Percentiles rank a stretch among this genome's conserved stretches.
phyloP scores from a whole-genome alignment of 2,888 invertebrate genomes.

The Ormia ochracea region DNA sequence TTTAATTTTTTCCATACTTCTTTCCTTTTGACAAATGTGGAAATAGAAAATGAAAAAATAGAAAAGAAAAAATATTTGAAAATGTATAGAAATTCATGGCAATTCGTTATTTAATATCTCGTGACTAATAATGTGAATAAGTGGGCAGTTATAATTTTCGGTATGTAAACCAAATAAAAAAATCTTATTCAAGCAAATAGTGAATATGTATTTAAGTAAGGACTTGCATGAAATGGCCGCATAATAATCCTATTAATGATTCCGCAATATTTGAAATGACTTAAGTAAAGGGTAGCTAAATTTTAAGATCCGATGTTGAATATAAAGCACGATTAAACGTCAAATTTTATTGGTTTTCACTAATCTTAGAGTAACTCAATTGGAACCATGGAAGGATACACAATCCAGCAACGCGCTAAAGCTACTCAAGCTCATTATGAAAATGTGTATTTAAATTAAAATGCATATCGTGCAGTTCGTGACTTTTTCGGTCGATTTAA shows the following conservation, averaged over 20 bases:
- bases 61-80: constrained; percentile 25
- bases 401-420: too few relatives aligned
- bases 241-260: background rate
- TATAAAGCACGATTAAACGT: too few relatives aligned
- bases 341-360: too few relatives aligned
- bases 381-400: too few relatives aligned
- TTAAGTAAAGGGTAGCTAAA: too few relatives aligned
- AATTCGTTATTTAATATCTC: constrained; percentile 30
- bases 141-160: background rate
- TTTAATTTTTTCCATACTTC: constrained; percentile 7
- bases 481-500: too few relatives aligned
- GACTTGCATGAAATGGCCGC: background rate
- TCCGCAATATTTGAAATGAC: background rate
- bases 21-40: constrained; percentile 10
- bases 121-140: constrained; percentile 1
- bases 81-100: constrained; percentile 34
- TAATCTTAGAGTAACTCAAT: too few relatives aligned
- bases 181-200: background rate
- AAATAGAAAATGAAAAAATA: background rate
- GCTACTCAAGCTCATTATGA: too few relatives aligned
- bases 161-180: background rate
- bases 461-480: too few relatives aligned
- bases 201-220: background rate
- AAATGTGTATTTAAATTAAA: too few relatives aligned
- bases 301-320: too few relatives aligned